These are phyloP conservation scores for Nephrotoma guestfalica DNA, from an alignment of 2,888 invertebrate species.

Conservation along the genomic window DNA sequence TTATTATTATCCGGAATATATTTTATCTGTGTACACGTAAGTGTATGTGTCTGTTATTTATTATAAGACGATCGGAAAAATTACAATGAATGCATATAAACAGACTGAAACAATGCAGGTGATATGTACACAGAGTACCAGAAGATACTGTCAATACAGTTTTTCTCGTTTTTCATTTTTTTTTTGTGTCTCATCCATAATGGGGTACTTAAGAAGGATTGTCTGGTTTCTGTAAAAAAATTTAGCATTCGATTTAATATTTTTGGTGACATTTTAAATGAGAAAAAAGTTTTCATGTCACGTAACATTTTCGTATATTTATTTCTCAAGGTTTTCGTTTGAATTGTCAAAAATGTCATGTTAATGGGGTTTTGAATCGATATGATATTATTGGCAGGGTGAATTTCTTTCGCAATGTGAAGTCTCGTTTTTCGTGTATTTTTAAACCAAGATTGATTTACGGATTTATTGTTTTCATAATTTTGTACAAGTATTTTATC, in stretches of 20 bases:
- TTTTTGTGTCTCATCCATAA: not conserved
- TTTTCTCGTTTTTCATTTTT: not conserved
- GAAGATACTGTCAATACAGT: not conserved
- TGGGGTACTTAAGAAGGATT: not conserved
- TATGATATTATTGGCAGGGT: not conserved
- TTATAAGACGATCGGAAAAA: not conserved
- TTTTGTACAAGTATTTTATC: too few relatives aligned
- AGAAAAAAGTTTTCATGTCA: not conserved
- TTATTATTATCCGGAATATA: not conserved
- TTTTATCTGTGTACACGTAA: not conserved
- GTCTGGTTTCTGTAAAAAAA: not conserved
- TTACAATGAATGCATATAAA: not conserved
- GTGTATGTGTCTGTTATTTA: not conserved
- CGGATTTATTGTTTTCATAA: not conserved
- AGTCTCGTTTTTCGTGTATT: not conserved
- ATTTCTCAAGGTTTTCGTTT: not conserved
- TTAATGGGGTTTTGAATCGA: not conserved
- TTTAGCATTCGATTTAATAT: not conserved
- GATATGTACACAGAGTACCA: not conserved
- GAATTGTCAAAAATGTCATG: not conserved
- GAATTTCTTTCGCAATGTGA: not conserved
- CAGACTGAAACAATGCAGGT: not conserved
- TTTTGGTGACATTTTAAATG: not conserved
- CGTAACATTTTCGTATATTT: not conserved
- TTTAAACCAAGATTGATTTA: not conserved